These are phyloP conservation scores for Rutilus rutilus DNA, from an alignment of 2,113 vertebrate species.

Conservation along the genomic window DNA sequence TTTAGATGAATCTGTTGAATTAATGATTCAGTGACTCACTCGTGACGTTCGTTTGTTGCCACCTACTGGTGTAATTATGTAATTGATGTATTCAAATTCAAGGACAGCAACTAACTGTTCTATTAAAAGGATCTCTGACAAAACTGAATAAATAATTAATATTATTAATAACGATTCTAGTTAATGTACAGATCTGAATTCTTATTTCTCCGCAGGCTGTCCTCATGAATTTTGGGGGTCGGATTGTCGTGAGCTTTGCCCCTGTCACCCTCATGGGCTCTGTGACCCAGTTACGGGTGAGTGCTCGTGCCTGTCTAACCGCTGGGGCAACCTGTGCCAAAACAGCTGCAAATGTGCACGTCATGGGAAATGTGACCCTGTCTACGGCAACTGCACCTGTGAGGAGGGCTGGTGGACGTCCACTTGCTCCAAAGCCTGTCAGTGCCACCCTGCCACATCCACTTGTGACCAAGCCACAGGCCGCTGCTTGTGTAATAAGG, in stretches of 20 bases:
- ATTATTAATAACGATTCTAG: neutral
- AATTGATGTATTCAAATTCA: too few relatives aligned
- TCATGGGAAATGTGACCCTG: constrained; percentile 82
- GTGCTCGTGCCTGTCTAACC: constrained; percentile 81
- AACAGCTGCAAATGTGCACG: constrained; percentile 78
- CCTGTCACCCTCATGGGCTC: constrained; percentile 83
- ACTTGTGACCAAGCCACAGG: constrained; percentile 82
- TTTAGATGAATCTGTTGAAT: neutral
- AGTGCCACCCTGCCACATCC: constrained; percentile 70
- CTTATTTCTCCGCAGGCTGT: constrained; percentile 78
- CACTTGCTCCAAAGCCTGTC: constrained; percentile 80
- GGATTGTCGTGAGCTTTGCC: constrained; percentile 86
- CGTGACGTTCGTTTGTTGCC: neutral
- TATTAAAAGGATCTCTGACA: too few relatives aligned
- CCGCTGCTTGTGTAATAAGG: constrained; percentile 78
- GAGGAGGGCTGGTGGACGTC: constrained; percentile 85
- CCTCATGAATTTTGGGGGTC: constrained; percentile 89
- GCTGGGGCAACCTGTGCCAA: constrained; percentile 87
- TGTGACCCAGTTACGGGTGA: constrained; percentile 81
- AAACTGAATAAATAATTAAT: too few relatives aligned
- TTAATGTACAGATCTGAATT: neutral
- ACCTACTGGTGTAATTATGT: neutral
- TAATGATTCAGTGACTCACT: neutral
- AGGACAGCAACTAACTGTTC: too few relatives aligned
- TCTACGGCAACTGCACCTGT: constrained; percentile 82